Conservation (phyloP, 2,797 vertebrate species). For the Mormyrops boulengeri region DNA sequence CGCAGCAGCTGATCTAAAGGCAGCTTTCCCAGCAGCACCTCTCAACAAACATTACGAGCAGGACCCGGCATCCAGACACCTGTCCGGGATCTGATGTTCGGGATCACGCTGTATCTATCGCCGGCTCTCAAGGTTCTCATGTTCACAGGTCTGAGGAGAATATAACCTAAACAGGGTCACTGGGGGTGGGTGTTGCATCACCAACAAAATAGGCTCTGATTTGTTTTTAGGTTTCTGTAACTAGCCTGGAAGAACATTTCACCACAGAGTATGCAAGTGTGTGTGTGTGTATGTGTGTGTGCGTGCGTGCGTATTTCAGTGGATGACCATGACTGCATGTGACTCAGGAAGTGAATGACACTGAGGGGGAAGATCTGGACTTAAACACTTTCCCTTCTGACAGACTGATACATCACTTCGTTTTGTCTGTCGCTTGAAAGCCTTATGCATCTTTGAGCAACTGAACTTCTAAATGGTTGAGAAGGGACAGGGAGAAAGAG, state of each 20-base stretch:
- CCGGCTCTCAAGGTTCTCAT: background rate
- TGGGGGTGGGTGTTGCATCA: background rate
- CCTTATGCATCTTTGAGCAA: conserved; percentile 43
- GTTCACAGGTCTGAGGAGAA: background rate
- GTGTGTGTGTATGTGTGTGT: background rate
- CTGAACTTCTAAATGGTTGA: conserved; percentile 50
- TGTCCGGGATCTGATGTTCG: background rate
- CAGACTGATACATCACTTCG: conserved; percentile 69
- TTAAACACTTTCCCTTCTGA: conserved; percentile 33
- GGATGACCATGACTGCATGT: background rate
- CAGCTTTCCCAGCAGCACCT: background rate
- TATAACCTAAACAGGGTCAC: background rate
- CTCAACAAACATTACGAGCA: background rate
- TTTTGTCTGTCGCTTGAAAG: conserved; percentile 57
- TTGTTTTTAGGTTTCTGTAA: background rate
- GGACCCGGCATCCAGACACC: background rate
- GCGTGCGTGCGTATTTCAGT: background rate
- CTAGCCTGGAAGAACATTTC: background rate
- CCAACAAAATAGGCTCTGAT: background rate
- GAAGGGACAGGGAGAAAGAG: conserved; percentile 25
- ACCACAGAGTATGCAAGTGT: background rate
- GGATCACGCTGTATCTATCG: background rate
- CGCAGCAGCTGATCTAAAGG: background rate
- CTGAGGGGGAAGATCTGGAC: background rate
- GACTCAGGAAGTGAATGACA: background rate